phyloP scores from a whole-genome alignment of 2,113 vertebrate genomes.

The Pelmatolapia mariae region DNA sequence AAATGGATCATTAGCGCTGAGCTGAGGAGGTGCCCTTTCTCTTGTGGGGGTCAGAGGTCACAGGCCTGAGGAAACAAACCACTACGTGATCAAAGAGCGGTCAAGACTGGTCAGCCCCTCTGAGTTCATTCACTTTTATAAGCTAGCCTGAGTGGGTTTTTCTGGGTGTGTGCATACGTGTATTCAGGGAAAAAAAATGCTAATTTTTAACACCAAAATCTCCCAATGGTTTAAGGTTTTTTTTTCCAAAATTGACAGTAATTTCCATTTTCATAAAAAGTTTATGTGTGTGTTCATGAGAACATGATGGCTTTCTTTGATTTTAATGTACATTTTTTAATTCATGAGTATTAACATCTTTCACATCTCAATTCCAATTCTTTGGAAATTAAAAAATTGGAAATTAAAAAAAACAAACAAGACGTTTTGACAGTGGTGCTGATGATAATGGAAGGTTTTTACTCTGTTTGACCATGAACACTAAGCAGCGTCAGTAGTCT shows the following conservation, averaged over 20 bases:
- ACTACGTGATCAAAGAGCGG: slow-evolving; percentile 75
- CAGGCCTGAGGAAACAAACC: slow-evolving; percentile 82
- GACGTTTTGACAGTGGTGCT: neutral
- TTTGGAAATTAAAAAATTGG: no score
- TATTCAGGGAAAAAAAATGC: neutral
- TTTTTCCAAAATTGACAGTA: neutral
- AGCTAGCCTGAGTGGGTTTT: slow-evolving; percentile 8
- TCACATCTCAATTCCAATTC: neutral
- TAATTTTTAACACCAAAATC: neutral
- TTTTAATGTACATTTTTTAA: neutral
- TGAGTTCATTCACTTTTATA: slow-evolving; percentile 69
- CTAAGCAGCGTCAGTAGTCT: neutral
- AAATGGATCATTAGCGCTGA: slow-evolving; percentile 87
- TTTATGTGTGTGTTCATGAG: neutral
- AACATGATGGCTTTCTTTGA: neutral
- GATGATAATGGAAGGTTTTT: neutral
- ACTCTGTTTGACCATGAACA: slow-evolving; percentile 16
- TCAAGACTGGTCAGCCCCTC: slow-evolving; percentile 38
- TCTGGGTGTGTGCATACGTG: neutral
- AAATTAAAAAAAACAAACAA: fast-evolving
- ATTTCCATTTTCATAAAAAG: neutral
- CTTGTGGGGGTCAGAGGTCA: slow-evolving; percentile 71
- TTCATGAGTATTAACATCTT: neutral
- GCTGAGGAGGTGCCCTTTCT: slow-evolving; percentile 54
- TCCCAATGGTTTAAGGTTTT: neutral